Conservation (phyloP, 2,888 invertebrate species). For the Griposia aprilina region DNA sequence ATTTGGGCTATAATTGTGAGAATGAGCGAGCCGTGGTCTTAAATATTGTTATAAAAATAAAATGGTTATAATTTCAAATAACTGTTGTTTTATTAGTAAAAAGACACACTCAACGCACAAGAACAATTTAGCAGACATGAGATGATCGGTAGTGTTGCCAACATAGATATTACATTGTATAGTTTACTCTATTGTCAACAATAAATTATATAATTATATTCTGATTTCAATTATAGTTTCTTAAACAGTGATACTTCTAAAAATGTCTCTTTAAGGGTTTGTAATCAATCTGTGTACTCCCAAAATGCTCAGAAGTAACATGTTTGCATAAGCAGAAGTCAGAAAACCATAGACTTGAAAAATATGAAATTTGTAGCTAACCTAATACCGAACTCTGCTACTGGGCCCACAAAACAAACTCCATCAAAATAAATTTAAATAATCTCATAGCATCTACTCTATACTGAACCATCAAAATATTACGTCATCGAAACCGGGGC, state of each 20-base stretch:
- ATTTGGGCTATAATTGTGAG: not conserved
- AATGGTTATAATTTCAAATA: too few species aligned
- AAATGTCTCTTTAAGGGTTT: not conserved
- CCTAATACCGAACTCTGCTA: not conserved
- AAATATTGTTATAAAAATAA: too few species aligned
- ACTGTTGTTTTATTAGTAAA: too few species aligned
- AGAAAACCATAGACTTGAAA: not conserved
- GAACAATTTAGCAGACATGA: too few species aligned
- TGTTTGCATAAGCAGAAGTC: not conserved
- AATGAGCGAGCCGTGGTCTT: not conserved
- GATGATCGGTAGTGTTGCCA: too few species aligned
- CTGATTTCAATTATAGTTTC: not conserved
- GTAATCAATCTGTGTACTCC: not conserved
- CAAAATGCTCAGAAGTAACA: not conserved
- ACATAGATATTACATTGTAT: too few species aligned
- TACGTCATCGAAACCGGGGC: conserved; percentile 60
- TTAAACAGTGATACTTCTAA: not conserved
- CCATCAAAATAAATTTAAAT: not conserved
- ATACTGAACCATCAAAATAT: conserved; percentile 42
- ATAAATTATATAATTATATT: not conserved
- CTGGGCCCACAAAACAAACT: not conserved
- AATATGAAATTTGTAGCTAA: not conserved
- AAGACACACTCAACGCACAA: too few species aligned
- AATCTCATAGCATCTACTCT: conserved; percentile 2
- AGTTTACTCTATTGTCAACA: too few species aligned